A percentile compares a stretch with the other conserved stretches of the same genome.
Evolutionary conservation across 2,888 invertebrate genomes (phyloP).

Genomic region (Geotrupes spiniger): DNA sequence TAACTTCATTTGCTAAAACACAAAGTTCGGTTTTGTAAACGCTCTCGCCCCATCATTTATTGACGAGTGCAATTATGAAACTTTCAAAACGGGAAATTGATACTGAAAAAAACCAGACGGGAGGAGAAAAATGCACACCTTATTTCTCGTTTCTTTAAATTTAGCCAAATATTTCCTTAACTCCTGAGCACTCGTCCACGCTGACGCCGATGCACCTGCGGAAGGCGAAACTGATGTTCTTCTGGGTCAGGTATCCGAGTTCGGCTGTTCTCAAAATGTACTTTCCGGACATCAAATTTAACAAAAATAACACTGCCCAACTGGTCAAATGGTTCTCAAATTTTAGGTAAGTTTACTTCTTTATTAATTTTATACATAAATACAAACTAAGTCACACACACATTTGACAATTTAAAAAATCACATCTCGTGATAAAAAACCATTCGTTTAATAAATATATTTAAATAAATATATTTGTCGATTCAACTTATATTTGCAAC

Average conservation of each 20-base stretch:
- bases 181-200: slow-evolving; percentile 89
- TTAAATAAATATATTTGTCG: no score
- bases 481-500: no score
- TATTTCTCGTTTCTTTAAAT: slow-evolving; percentile 31
- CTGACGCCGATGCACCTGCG: slow-evolving; percentile 99
- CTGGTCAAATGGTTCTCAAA: slow-evolving; percentile 99
- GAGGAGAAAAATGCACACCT: slow-evolving; percentile 4
- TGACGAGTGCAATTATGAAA: slow-evolving; percentile 2
- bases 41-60: neutral
- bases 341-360: slow-evolving; percentile 80
- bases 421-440: no score
- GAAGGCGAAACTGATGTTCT: slow-evolving; percentile 99
- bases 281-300: slow-evolving; percentile 99
- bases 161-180: slow-evolving; percentile 65
- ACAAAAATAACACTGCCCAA: slow-evolving; percentile 99
- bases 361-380: no score
- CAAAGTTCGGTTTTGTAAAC: slow-evolving; percentile 18
- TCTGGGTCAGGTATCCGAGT: slow-evolving; percentile 99
- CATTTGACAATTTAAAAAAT: no score
- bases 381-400: no score
- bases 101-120: neutral
- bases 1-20: slow-evolving; percentile 24
- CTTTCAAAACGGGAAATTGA: no score
- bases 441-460: no score
- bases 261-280: slow-evolving; percentile 99